These are phyloP conservation scores for Yponomeuta sedellus DNA, from an alignment of 2,888 invertebrate species.

Conservation along the genomic window DNA sequence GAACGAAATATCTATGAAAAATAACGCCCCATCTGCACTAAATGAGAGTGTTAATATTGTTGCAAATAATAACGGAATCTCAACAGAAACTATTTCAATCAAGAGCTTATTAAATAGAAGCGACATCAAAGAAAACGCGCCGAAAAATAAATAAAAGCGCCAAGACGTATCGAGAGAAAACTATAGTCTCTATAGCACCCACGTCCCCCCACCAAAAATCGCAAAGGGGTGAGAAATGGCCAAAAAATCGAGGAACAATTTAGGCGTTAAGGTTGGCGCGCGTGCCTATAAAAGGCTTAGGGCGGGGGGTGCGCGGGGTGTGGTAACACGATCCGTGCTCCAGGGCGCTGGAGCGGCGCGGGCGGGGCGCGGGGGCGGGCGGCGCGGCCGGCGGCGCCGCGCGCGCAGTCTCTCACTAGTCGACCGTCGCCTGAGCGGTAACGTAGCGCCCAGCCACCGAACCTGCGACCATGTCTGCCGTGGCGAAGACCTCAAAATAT, in stretches of 20 bases:
- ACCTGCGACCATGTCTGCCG: slow-evolving; percentile 82
- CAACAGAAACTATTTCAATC: no score
- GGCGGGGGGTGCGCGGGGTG: slow-evolving; percentile 71
- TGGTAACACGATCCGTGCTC: slow-evolving; percentile 75
- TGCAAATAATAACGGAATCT: no score
- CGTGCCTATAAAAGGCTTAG: slow-evolving; percentile 76
- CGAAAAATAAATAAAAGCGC: no score
- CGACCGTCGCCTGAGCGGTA: slow-evolving; percentile 77
- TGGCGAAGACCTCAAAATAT: slow-evolving; percentile 92
- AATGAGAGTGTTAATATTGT: no score
- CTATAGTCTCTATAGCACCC: no score
- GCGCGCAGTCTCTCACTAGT: slow-evolving; percentile 72
- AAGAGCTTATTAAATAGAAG: no score
- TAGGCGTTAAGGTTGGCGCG: slow-evolving; percentile 63
- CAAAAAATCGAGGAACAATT: slow-evolving; percentile 69
- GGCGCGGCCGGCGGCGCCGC: slow-evolving; percentile 48
- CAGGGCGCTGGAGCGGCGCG: slow-evolving; percentile 43
- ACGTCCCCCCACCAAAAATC: no score
- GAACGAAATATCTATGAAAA: not conserved
- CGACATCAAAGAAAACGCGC: no score
- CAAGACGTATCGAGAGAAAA: no score
- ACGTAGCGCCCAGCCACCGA: slow-evolving; percentile 76
- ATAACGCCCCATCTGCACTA: no score
- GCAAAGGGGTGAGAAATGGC: not conserved
- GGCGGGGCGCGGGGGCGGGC: slow-evolving; percentile 27